Evolutionary conservation across 1,140 invertebrate genomes (phyloP), one percentile per base, ranked within the genome.

Genomic region (Drosophila bocki): DNA sequence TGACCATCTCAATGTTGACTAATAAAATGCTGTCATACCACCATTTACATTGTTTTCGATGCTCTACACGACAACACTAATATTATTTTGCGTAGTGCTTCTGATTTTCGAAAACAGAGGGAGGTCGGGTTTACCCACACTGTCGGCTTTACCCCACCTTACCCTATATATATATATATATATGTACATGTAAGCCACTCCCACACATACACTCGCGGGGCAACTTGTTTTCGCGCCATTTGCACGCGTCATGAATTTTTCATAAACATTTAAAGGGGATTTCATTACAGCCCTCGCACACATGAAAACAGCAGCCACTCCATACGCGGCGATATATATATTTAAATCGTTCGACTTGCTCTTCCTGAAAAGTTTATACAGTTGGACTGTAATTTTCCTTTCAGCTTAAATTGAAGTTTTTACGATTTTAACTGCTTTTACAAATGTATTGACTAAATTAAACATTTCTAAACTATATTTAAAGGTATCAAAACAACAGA

Each of bases 201-300:
- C 37, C 62, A 42, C 47, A 48, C 47, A 48, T 45, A 50, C 42
- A 82, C 19, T 26, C 54, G 62, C 62, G 62, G 74, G 78, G 60
- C 53, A 79, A 85, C 80, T 91, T 88, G 87, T 91, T 91, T 87
- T 87, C 87, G 87, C 87, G 87, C 87, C 87, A 91, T 91, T 91
- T 91, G 87, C 87, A 91, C 82, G 87, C 87, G 78, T 71, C 87
- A 91, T 91, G 82, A 87, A 91, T 91, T 91, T 91, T 90, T 90
- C 78, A 90, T 90, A 90, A 90, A 90, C 85, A 90, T 90, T 90
- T 90, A 85, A 90, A 82, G 78, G 78, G 65, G 81, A 85, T 90
- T 90, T 90, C 86, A 90, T 90, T 90, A 91, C 83, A 87, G 78
- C 54, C 17, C 39, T 54, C 33, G 35, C 69, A 76, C 51, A 74